These are phyloP conservation scores for Varanus komodoensis DNA, from an alignment of 2,113 vertebrate genomes.

Conservation along the genomic window DNA sequence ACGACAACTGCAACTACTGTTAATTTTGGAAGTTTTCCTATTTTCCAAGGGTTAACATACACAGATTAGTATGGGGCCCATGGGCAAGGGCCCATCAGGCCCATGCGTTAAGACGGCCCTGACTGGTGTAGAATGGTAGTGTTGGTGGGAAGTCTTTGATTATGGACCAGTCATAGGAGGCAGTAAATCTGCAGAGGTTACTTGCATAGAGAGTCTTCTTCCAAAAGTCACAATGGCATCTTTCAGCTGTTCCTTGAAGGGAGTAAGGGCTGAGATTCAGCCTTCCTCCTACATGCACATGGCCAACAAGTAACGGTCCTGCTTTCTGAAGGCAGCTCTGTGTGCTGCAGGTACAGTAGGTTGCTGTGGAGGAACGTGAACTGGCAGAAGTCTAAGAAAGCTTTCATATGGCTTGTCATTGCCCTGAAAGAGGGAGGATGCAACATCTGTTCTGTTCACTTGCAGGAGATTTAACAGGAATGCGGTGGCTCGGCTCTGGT, in stretches of 20 bases:
- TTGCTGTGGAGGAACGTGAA: not conserved
- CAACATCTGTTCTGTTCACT: conserved; percentile 9
- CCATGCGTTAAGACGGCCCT: too few relatives aligned
- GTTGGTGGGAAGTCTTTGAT: too few relatives aligned
- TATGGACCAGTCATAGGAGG: too few relatives aligned
- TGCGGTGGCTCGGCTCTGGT: conserved; percentile 76
- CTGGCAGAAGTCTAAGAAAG: not conserved
- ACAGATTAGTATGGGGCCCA: too few relatives aligned
- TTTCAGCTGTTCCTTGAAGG: not conserved
- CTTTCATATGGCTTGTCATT: not conserved
- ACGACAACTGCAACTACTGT: too few relatives aligned
- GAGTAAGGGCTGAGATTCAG: not conserved
- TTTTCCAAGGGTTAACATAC: too few relatives aligned
- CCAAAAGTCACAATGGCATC: not conserved
- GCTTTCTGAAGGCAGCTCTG: not conserved
- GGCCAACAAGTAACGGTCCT: not conserved
- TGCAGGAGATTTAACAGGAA: conserved; percentile 80
- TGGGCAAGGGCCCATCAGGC: too few relatives aligned
- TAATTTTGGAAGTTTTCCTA: too few relatives aligned
- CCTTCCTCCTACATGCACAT: not conserved
- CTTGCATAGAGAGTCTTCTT: too few relatives aligned
- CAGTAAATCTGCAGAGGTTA: not conserved
- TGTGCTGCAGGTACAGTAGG: not conserved
- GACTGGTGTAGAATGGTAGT: too few relatives aligned
- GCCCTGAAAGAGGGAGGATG: not conserved